Evolutionary conservation across 2,797 vertebrate genomes (phyloP), one percentile per base, ranked within the genome.

Genomic region (Agapornis canus): DNA sequence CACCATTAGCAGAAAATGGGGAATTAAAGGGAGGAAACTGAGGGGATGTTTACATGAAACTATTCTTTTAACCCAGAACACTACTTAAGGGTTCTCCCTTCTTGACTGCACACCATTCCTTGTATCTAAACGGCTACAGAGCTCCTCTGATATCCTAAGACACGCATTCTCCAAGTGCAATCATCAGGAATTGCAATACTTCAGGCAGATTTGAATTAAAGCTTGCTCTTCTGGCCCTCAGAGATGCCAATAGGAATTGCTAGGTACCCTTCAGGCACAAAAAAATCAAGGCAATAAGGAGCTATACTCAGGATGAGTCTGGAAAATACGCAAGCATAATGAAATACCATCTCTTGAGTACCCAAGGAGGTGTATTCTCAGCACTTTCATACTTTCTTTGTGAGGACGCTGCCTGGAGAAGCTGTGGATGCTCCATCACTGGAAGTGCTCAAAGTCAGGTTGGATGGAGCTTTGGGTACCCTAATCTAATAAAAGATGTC

Each of bases 41-140:
- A 93, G 56, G 54, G 48, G 73, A 83, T 93, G 86, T 91, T 97
- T 90, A 94, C 82, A 90, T 35, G 66, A 95, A 97, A 87, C 8
- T 51, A 11, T 60, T 93, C 54, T 82, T 92, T 81, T 61, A 96
- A 88, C 61, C 42, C 90, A 90, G 69, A 96, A 95, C 93, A 89
- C 70, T 45, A 39, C 45, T 68, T 61, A 80, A 57, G n/a, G 83
- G 61, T 73, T 79, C 35, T 63, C 31, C 31, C n/a, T 75, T 69
- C 13, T 32, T 11, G 43, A 26, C 47, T 54, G 47, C 8, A 54
- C 73, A 37, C 9, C 29, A 17, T 47, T 64, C 82, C 66, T 45
- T 3, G 23, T 20, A 70, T 26, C 12, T 40, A 29, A 64, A 59
- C 2, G 21, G 57, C 54, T 56, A 5, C 7, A 35, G 25, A 29